These are phyloP conservation scores for Manacus vitellinus DNA, from an alignment of 2,113 vertebrate species.

Conservation along the genomic window DNA sequence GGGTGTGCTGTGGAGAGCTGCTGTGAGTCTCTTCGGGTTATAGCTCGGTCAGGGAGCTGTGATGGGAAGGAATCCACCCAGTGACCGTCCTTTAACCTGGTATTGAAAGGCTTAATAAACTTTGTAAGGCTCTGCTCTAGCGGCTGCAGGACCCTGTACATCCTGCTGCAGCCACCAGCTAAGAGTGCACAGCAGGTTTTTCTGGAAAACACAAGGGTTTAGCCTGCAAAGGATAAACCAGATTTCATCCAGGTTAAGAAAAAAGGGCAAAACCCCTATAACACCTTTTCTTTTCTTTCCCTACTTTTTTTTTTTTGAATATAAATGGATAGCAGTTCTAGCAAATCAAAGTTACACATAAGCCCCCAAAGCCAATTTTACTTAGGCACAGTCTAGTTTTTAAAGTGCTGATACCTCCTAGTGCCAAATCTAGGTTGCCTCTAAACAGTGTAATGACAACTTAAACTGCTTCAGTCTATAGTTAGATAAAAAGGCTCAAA, in stretches of 20 bases:
- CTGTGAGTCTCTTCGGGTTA: neutral
- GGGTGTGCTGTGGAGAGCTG: neutral
- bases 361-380: neutral
- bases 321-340: neutral
- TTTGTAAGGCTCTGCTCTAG: neutral
- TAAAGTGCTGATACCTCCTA: neutral
- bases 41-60: neutral
- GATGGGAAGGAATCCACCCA: neutral
- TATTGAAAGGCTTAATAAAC: neutral
- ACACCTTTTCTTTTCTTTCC: neutral
- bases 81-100: neutral
- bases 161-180: neutral
- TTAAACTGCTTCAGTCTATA: slow-evolving; percentile 15
- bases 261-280: neutral
- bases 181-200: neutral
- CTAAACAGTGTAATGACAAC: neutral
- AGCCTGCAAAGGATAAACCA: neutral
- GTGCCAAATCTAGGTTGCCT: slow-evolving; percentile 3
- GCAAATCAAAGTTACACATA: neutral
- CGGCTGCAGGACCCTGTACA: neutral
- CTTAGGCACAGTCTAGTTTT: neutral
- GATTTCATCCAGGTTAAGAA: neutral
- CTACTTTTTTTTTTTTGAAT: neutral
- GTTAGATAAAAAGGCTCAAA: neutral
- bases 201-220: neutral